Evolutionary conservation across 1,140 invertebrate genomes (phyloP).

Genomic region (Drosophila novamexicana): DNA sequence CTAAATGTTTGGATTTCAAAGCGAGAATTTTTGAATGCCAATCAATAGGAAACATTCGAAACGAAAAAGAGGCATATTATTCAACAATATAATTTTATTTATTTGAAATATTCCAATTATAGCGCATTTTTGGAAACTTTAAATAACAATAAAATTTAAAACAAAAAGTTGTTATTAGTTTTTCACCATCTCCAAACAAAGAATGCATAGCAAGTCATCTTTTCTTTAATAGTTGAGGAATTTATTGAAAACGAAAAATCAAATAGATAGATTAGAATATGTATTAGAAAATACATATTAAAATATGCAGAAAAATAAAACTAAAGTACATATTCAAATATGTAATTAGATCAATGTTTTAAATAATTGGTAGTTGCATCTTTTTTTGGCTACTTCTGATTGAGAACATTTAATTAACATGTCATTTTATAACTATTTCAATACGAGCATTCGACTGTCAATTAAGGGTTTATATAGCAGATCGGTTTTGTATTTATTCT

Average conservation of each 20-base stretch:
- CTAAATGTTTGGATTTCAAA: no score
- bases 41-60: no score
- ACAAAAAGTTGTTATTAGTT: no score
- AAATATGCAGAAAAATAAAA: slow-evolving; percentile 16
- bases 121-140: no score
- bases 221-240: not conserved
- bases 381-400: not conserved
- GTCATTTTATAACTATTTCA: not conserved
- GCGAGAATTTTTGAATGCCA: no score
- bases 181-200: no score
- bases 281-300: slow-evolving; percentile 34
- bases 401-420: not conserved
- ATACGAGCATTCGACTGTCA: slow-evolving; percentile 40
- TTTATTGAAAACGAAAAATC: slow-evolving; percentile 1
- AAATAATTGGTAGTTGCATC: not conserved
- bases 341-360: not conserved
- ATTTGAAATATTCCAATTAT: no score
- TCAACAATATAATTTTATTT: no score
- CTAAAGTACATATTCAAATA: slow-evolving; percentile 22
- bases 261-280: not conserved
- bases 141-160: no score
- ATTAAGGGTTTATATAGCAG: slow-evolving; percentile 48
- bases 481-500: slow-evolving; percentile 20
- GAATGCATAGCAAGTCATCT: no score
- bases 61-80: no score